Evolutionary conservation across 2,888 invertebrate genomes (phyloP).

Genomic region (Laothoe populi): DNA sequence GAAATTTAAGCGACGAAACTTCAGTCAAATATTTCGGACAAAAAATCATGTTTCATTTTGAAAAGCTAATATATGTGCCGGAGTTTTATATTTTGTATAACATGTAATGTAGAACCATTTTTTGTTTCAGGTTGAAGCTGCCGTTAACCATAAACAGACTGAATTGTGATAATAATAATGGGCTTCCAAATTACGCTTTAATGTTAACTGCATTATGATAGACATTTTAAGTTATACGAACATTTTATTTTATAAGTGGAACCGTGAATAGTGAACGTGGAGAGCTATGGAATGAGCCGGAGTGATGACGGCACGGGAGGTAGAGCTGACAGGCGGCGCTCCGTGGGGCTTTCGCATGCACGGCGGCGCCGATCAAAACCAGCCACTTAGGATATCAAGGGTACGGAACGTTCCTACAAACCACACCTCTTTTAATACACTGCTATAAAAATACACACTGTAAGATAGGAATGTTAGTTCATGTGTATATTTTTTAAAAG

Average conservation of each 20-base stretch:
- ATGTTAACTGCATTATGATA: conserved; percentile 48
- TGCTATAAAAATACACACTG: background rate
- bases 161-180: conserved; percentile 64
- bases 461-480: background rate
- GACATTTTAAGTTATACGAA: conserved; percentile 45
- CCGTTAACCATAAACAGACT: conserved; percentile 43
- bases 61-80: too few relatives aligned
- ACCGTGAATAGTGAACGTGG: conserved; percentile 40
- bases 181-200: conserved; percentile 63
- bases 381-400: conserved; percentile 91
- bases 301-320: conserved; percentile 89
- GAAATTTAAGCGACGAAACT: background rate
- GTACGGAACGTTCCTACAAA: conserved; percentile 72
- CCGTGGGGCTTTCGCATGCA: conserved; percentile 96
- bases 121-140: conserved; percentile 59
- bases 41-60: background rate
- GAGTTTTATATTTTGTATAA: too few relatives aligned
- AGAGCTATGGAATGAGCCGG: conserved; percentile 64
- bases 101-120: background rate
- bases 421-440: background rate
- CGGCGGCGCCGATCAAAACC: conserved; percentile 91
- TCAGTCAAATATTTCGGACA: background rate
- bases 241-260: conserved; percentile 43
- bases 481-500: background rate
- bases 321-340: conserved; percentile 91